Base-by-base conservation (phyloP, 1,140 invertebrate genomes). In the Cecropterus lyciades region DNA sequence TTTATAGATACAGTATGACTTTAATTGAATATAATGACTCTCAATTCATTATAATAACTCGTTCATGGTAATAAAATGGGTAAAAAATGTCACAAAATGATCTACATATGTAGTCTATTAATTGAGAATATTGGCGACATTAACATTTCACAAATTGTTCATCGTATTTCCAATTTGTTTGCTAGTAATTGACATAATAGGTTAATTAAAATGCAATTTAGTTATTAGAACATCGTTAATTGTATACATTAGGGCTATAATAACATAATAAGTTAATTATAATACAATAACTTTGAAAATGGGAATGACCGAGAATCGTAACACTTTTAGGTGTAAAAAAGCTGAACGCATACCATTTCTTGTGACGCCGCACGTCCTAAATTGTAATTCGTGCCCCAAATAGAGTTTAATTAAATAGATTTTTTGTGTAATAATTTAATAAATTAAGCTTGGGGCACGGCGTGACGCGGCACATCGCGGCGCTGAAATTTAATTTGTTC, bases 391-490 rank as follows among this genome's bases (percentile, higher is more conserved):
- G 51, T 53, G 51, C 30, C 15, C 27, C 33, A 53, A 53, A 40
- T 53, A 40, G 51, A 40, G 16, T 64, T 10, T 66, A 70, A 70
- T 70, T 59, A 70, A 70, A 70, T 70, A 63, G 16, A 53, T 53
- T 70, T 70, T 70, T 70, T 65, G 48, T 70, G 37, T 56, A 33
- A 64, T 63, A 64, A 64, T 69, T 63, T 49, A 37, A 65, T 70
- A 70, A 65, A 70, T 70, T 60, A 70, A 60, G 64, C 60, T 53
- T 27, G 49, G 57, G 60, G 56, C 68, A 56, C 49, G 57, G 53
- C 68, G 64, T 70, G 68, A 70, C 62, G 57, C 62, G 56, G 57
- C 48, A 56, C 8, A 46, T 46, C 48, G 40, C 49, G 60, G 37
- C 67, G 67, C 17, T 59, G 53, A 59, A 37, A 65, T 70, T 65